These are phyloP conservation scores for Lophura nycthemera DNA, from an alignment of 2,113 vertebrate species.

Conservation along the genomic window DNA sequence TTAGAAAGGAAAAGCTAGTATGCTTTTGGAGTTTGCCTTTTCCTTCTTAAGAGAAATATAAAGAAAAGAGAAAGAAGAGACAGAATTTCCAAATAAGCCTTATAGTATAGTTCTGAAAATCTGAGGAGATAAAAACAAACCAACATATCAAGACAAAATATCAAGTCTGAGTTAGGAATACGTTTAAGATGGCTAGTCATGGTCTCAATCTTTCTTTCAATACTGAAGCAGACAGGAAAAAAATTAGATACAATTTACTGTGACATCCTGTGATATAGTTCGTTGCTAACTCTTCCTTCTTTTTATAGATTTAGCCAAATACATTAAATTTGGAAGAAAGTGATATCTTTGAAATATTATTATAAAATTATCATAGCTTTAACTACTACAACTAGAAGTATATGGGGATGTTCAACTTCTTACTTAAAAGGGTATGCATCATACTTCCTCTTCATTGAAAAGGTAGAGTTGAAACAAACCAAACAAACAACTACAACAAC, in stretches of 20 bases:
- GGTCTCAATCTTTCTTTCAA: neutral
- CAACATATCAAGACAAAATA: neutral
- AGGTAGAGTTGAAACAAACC: neutral
- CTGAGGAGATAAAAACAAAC: neutral
- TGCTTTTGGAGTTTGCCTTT: neutral
- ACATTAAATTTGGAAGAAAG: neutral
- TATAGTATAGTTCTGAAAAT: neutral
- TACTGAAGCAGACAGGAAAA: neutral
- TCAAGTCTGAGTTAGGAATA: neutral
- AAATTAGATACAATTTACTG: neutral
- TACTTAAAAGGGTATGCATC: neutral
- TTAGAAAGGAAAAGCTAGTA: neutral
- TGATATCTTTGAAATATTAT: neutral
- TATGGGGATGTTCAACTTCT: neutral
- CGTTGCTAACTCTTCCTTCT: neutral
- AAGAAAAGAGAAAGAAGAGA: neutral
- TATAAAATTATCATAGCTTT: neutral
- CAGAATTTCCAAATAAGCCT: neutral
- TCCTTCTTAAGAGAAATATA: neutral
- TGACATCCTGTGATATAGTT: fast-evolving
- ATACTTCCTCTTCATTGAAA: neutral
- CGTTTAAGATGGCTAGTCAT: neutral
- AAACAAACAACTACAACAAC: fast-evolving
- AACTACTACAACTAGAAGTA: neutral
- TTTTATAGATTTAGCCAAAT: neutral